Evolutionary conservation across 64 coral and sea anemone species (phyloP).

Genomic region (Platygyra sinensis): DNA sequence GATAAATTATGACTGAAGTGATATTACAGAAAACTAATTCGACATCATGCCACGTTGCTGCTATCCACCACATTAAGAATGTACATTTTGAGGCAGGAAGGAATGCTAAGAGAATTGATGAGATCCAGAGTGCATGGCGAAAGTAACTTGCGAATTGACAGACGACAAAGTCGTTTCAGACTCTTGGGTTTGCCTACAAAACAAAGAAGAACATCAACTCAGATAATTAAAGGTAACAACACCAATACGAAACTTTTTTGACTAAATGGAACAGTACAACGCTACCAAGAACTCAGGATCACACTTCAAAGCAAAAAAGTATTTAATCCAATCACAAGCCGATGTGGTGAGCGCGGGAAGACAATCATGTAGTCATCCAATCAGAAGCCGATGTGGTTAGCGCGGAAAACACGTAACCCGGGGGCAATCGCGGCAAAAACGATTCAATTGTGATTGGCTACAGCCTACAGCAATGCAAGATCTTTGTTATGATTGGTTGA

Average conservation of each 20-base stretch:
- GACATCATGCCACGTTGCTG: constrained; percentile 1
- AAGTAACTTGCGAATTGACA: constrained; percentile 42
- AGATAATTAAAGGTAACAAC: neutral
- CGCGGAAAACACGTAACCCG: neutral
- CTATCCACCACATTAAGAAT: constrained; percentile 55
- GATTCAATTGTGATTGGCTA: too few species aligned
- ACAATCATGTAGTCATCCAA: too few species aligned
- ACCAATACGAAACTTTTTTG: neutral
- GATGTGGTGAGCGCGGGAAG: too few species aligned
- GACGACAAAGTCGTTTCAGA: constrained; percentile 58
- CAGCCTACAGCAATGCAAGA: too few species aligned
- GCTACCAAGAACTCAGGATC: too few species aligned
- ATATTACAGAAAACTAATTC: neutral
- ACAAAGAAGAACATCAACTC: neutral
- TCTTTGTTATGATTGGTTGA: too few species aligned
- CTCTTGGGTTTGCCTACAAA: constrained; percentile 49
- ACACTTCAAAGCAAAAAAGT: too few species aligned
- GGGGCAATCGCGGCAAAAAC: neutral
- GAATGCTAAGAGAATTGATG: constrained; percentile 34
- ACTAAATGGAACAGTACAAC: neutral
- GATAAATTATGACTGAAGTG: neutral
- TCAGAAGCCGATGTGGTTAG: neutral
- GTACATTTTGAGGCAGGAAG: constrained; percentile 59
- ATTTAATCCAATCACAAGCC: too few species aligned
- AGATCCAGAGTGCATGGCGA: constrained; percentile 34